These are phyloP conservation scores for Caenorhabditis remanei DNA, from an alignment of 1,140 invertebrate species.

Conservation along the genomic window DNA sequence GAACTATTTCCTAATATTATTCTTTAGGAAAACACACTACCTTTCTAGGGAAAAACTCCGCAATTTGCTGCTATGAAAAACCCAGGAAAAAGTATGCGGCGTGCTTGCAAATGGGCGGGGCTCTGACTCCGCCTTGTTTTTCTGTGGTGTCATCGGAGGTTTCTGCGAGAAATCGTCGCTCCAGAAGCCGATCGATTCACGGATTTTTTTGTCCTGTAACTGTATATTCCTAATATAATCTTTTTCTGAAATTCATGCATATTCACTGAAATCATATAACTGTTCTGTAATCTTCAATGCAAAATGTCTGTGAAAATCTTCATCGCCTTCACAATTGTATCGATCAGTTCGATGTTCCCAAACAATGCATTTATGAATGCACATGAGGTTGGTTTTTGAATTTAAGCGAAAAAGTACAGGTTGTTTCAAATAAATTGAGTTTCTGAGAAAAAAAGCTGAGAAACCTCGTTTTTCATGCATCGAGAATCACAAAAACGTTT, in stretches of 20 bases:
- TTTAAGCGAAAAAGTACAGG: not conserved
- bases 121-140: too few relatives aligned
- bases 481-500: too few relatives aligned
- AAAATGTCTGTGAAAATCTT: conserved; percentile 45
- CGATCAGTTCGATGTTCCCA: conserved; percentile 59
- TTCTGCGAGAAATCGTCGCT: not conserved
- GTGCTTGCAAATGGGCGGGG: too few relatives aligned
- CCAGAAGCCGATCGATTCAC: conserved; percentile 7
- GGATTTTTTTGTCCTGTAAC: not conserved
- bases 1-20: too few relatives aligned
- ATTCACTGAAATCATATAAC: not conserved
- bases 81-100: too few relatives aligned
- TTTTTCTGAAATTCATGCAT: too few relatives aligned
- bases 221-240: not conserved
- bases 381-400: conserved; percentile 53
- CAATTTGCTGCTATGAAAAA: too few relatives aligned
- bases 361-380: conserved; percentile 66
- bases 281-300: not conserved
- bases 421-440: not conserved
- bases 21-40: too few relatives aligned
- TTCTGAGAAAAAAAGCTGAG: not conserved
- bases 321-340: conserved; percentile 58
- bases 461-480: too few relatives aligned
- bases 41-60: too few relatives aligned
- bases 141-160: not conserved